phyloP scores from a whole-genome alignment of 2,888 invertebrate genomes.

The Melinaea marsaeus region DNA sequence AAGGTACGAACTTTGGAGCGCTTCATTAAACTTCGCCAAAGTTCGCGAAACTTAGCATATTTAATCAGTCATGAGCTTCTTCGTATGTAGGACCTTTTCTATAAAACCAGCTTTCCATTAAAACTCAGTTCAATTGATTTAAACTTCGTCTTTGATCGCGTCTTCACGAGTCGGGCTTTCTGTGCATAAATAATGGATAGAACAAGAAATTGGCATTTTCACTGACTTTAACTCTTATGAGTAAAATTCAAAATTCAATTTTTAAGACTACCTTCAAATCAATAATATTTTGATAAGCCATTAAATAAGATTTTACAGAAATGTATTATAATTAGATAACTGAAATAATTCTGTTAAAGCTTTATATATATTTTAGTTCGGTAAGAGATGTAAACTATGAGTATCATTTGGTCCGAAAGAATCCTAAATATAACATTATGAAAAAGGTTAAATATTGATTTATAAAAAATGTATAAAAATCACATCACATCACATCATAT shows the following conservation, averaged over 20 bases:
- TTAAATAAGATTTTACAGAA: too few relatives aligned
- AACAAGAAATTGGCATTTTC: neutral
- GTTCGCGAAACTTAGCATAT: slow-evolving; percentile 23
- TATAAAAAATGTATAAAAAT: neutral
- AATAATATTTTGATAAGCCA: too few relatives aligned
- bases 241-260: too few relatives aligned
- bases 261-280: too few relatives aligned
- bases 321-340: too few relatives aligned
- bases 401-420: too few relatives aligned
- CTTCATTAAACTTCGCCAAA: slow-evolving; percentile 17
- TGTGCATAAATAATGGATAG: slow-evolving; percentile 16
- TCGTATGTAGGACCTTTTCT: slow-evolving; percentile 15
- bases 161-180: slow-evolving; percentile 12
- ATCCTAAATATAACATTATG: neutral
- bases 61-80: slow-evolving; percentile 23
- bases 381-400: too few relatives aligned
- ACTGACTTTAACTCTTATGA: too few relatives aligned
- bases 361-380: too few relatives aligned
- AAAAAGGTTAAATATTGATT: neutral
- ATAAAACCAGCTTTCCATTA: slow-evolving; percentile 24
- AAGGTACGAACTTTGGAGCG: slow-evolving; percentile 9
- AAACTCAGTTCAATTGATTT: slow-evolving; percentile 31
- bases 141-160: slow-evolving; percentile 30
- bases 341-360: too few relatives aligned
- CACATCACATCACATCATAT: slow-evolving; percentile 6